Evolutionary conservation across 2,797 vertebrate genomes (phyloP).

Genomic region (Clamator glandarius): DNA sequence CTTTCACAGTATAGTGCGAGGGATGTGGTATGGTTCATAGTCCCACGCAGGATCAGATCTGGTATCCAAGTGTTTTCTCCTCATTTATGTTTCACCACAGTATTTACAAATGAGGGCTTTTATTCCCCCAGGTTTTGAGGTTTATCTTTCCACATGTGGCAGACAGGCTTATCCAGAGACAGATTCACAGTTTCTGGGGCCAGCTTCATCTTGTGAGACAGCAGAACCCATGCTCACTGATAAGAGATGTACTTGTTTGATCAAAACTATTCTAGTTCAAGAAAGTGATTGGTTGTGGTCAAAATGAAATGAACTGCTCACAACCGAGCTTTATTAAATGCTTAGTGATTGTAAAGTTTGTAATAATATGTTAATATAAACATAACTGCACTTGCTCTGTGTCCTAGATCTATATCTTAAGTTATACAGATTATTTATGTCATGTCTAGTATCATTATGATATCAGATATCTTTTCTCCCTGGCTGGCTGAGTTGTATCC

Average conservation of each 20-base stretch:
- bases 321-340: not conserved
- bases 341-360: not conserved
- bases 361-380: not conserved
- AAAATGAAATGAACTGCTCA: not conserved
- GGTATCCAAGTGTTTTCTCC: not conserved
- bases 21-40: not conserved
- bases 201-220: not conserved
- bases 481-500: not conserved
- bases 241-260: not conserved
- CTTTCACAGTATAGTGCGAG: not conserved
- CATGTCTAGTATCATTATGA: not conserved
- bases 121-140: not conserved
- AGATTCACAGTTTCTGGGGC: not conserved
- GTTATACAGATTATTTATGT: slow-evolving; percentile 22
- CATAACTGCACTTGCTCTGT: not conserved
- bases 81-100: not conserved
- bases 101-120: not conserved
- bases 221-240: not conserved
- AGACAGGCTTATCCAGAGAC: not conserved
- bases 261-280: not conserved
- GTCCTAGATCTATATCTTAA: not conserved
- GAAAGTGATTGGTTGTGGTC: not conserved
- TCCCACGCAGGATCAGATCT: not conserved
- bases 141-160: not conserved
- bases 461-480: not conserved